Evolutionary conservation across 2,888 invertebrate species (phyloP).

Genomic region (Pollenia angustigena): DNA sequence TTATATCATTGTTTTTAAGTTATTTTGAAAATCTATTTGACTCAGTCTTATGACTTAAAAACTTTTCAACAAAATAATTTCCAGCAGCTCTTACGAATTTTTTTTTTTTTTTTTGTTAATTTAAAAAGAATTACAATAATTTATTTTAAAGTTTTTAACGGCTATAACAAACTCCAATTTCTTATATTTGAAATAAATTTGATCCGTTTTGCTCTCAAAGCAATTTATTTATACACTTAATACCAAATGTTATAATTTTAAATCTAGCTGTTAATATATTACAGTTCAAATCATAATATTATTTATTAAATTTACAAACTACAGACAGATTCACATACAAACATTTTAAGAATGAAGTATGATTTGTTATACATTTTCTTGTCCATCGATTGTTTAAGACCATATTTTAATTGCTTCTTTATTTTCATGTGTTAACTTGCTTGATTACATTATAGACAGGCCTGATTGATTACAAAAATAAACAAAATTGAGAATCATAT

Average conservation of each 20-base stretch:
- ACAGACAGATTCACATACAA: slow-evolving; percentile 33
- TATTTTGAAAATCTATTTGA: not conserved
- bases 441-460: slow-evolving; percentile 14
- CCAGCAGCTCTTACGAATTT: not conserved
- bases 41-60: slow-evolving; percentile 7
- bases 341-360: not conserved
- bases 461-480: not conserved
- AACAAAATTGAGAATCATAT: not conserved
- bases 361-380: slow-evolving; percentile 12
- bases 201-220: not conserved
- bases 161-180: too few species aligned
- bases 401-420: slow-evolving; percentile 33
- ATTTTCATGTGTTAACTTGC: slow-evolving; percentile 7
- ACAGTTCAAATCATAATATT: slow-evolving; percentile 37
- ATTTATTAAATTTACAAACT: slow-evolving; percentile 35
- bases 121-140: too few species aligned
- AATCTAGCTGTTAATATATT: slow-evolving; percentile 32
- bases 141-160: too few species aligned
- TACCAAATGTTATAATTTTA: slow-evolving; percentile 18
- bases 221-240: not conserved
- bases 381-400: slow-evolving; percentile 1
- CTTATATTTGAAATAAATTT: not conserved
- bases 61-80: too few species aligned
- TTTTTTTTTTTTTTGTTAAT: not conserved
- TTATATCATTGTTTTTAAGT: not conserved